Conservation (phyloP, 2,797 vertebrate species). For the Microhierax caerulescens region DNA sequence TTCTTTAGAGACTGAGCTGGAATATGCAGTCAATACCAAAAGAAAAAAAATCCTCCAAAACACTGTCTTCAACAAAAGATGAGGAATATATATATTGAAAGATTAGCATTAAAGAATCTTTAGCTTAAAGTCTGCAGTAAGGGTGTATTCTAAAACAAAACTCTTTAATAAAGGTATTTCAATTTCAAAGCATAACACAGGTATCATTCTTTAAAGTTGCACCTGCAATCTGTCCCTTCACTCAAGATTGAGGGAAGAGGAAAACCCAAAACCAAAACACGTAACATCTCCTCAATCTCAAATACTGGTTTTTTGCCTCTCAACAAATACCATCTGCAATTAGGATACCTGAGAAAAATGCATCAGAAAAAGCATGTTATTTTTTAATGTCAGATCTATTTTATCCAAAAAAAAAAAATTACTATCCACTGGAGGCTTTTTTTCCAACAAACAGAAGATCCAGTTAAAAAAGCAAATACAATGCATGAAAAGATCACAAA, state of each 20-base stretch:
- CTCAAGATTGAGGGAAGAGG: not conserved
- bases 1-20: not conserved
- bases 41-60: not conserved
- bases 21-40: not conserved
- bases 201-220: not conserved
- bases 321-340: not conserved
- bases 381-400: not conserved
- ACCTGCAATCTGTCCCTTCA: not conserved
- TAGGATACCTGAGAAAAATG: not conserved
- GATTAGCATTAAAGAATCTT: not conserved
- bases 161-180: not conserved
- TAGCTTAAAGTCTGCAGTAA: not conserved
- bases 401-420: not conserved
- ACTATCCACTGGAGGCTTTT: not conserved
- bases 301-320: not conserved
- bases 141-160: not conserved
- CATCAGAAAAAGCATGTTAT: not conserved
- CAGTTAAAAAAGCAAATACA: not conserved
- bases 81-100: accelerated
- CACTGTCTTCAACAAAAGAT: not conserved
- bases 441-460: not conserved
- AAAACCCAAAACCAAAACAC: not conserved
- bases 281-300: not conserved
- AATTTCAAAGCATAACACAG: not conserved
- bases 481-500: not conserved